Evolutionary conservation across 1,140 invertebrate species (phyloP).

Genomic region (Heliconius himera): DNA sequence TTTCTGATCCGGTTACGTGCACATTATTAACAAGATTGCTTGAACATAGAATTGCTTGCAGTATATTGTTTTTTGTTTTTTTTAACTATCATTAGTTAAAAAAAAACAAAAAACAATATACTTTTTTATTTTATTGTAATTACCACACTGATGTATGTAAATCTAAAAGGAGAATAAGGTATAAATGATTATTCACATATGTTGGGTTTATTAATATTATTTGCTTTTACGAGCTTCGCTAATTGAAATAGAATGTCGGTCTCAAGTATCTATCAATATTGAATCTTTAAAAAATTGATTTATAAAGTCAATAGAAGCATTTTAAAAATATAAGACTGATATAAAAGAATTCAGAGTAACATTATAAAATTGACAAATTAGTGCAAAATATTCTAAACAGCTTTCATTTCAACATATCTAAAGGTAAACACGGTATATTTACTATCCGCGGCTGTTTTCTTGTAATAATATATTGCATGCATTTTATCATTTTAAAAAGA

Average conservation of each 20-base stretch:
- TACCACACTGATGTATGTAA: not conserved
- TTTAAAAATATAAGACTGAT: not conserved
- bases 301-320: not conserved
- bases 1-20: constrained; percentile 19
- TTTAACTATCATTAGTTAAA: too few species aligned
- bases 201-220: not conserved
- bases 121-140: not conserved
- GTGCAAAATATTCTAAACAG: too few species aligned
- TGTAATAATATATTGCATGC: too few species aligned
- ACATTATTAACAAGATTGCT: constrained; percentile 16
- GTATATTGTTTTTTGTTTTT: not conserved
- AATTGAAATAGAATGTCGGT: not conserved
- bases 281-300: too few species aligned
- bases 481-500: not conserved
- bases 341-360: not conserved
- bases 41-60: not conserved
- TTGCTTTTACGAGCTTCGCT: not conserved
- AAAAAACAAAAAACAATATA: too few species aligned
- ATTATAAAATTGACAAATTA: not conserved
- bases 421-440: not conserved
- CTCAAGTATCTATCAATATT: not conserved
- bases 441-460: not conserved
- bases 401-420: not conserved
- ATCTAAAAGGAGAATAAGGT: not conserved
- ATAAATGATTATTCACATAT: not conserved